Evolutionary conservation across 2,113 vertebrate species (phyloP).

Genomic region (Crypturellus undulatus): DNA sequence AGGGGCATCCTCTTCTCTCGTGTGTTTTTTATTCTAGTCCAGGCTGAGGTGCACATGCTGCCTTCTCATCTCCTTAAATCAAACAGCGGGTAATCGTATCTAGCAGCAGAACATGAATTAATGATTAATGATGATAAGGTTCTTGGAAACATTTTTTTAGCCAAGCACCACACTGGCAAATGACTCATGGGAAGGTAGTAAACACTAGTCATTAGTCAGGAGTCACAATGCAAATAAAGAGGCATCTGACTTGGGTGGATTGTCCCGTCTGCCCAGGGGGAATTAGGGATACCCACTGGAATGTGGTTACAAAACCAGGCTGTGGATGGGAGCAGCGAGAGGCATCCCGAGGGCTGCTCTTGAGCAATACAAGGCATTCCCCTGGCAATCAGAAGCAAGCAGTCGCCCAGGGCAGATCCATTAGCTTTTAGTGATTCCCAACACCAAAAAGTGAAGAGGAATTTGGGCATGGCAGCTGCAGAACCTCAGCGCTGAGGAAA

Average conservation of each 20-base stretch:
- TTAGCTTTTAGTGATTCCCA: not conserved
- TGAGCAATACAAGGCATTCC: not conserved
- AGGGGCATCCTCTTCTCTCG: not conserved
- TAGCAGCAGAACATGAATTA: not conserved
- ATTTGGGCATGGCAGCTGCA: not conserved
- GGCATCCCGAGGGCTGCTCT: not conserved
- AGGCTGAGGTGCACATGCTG: not conserved
- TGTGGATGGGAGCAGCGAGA: conserved; percentile 5
- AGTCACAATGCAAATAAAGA: conserved; percentile 8
- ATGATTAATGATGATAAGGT: conserved; percentile 17
- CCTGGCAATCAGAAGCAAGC: not conserved
- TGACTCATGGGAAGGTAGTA: conserved; percentile 46
- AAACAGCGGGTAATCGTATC: not conserved
- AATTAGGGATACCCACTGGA: conserved; percentile 54
- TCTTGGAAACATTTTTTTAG: conserved; percentile 25
- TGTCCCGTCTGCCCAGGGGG: conserved; percentile 52
- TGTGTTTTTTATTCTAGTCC: not conserved
- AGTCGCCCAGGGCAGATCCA: not conserved
- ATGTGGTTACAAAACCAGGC: conserved; percentile 44
- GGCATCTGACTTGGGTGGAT: not conserved
- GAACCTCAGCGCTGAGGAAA: not conserved
- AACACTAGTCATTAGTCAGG: conserved; percentile 11
- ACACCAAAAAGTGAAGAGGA: not conserved
- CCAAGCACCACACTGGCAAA: conserved; percentile 11
- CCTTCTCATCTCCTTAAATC: not conserved